Evolutionary conservation across 2,797 vertebrate species (phyloP).

Genomic region (Gouania willdenowi): DNA sequence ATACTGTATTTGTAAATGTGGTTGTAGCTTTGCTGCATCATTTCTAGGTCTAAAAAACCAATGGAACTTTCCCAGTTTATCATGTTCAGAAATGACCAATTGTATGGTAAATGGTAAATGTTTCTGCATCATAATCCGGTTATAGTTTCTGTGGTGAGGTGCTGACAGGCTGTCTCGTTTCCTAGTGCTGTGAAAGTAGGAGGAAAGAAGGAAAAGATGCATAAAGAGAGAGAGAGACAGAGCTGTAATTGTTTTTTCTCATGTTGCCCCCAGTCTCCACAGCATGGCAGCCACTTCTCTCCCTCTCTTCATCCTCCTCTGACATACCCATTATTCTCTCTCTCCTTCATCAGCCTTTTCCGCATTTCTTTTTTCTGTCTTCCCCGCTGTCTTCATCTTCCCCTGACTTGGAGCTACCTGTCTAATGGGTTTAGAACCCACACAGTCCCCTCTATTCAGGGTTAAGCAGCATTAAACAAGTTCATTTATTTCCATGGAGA

Average conservation of each 20-base stretch:
- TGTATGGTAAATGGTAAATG: too few relatives aligned
- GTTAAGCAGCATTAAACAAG: conserved; percentile 59
- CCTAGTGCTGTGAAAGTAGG: conserved; percentile 3
- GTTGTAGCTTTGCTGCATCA: too few relatives aligned
- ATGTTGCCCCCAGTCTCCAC: conserved; percentile 44
- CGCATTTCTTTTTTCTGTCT: neutral
- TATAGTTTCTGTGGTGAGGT: conserved; percentile 9
- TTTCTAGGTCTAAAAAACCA: too few relatives aligned
- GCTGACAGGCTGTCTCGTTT: conserved; percentile 22
- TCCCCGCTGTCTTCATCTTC: too few relatives aligned
- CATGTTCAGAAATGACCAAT: too few relatives aligned
- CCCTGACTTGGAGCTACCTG: conserved; percentile 27
- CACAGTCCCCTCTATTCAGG: conserved; percentile 33
- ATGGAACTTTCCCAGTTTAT: too few relatives aligned
- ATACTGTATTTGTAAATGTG: too few relatives aligned
- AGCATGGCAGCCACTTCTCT: conserved; percentile 52
- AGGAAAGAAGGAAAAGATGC: neutral
- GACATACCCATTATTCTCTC: conserved; percentile 13
- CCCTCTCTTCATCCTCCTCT: conserved; percentile 3
- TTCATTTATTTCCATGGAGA: conserved; percentile 63
- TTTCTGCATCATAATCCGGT: conserved; percentile 17
- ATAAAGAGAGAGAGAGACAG: conserved; percentile 19
- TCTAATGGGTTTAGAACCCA: conserved; percentile 17
- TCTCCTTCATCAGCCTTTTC: conserved; percentile 4
- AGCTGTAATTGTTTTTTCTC: conserved; percentile 63